Conservation (phyloP, 2,888 invertebrate species). For the Peribatodes rhomboidaria region DNA sequence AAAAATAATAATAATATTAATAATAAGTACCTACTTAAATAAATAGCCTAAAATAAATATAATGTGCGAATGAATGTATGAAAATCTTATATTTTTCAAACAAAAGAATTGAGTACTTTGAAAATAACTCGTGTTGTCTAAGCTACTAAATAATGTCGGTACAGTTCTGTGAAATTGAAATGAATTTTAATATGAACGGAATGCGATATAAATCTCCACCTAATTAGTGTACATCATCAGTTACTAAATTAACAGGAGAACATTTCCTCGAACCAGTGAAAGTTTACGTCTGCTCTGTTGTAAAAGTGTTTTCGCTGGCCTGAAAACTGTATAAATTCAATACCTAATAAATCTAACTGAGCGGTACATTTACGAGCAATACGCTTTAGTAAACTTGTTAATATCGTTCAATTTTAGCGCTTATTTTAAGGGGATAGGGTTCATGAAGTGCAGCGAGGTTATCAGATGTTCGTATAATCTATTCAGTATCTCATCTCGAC, state of each 20-base stretch:
- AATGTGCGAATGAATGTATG: too few species aligned
- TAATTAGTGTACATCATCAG: slow-evolving; percentile 31
- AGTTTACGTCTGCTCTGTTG: slow-evolving; percentile 41
- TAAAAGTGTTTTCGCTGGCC: slow-evolving; percentile 53
- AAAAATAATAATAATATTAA: too few species aligned
- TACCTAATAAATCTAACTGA: slow-evolving; percentile 33
- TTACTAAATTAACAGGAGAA: slow-evolving; percentile 20
- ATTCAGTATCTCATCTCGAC: slow-evolving; percentile 48
- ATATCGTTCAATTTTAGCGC: slow-evolving; percentile 14
- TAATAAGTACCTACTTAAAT: too few species aligned
- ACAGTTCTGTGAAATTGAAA: background rate
- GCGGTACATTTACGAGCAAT: slow-evolving; percentile 52
- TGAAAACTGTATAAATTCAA: slow-evolving; percentile 43
- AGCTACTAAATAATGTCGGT: too few species aligned
- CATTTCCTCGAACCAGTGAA: slow-evolving; percentile 35
- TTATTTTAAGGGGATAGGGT: slow-evolving; percentile 32
- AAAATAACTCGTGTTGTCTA: too few species aligned
- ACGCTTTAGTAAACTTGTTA: slow-evolving; percentile 24
- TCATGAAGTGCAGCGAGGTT: background rate
- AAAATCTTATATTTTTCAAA: too few species aligned
- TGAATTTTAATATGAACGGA: background rate
- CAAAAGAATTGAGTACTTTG: too few species aligned
- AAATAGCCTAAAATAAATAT: too few species aligned
- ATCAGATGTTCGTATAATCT: slow-evolving; percentile 17
- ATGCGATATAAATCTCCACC: slow-evolving; percentile 9